Base-by-base conservation (phyloP, 2,113 vertebrate genomes). In the Cephalopholis sonnerati region DNA sequence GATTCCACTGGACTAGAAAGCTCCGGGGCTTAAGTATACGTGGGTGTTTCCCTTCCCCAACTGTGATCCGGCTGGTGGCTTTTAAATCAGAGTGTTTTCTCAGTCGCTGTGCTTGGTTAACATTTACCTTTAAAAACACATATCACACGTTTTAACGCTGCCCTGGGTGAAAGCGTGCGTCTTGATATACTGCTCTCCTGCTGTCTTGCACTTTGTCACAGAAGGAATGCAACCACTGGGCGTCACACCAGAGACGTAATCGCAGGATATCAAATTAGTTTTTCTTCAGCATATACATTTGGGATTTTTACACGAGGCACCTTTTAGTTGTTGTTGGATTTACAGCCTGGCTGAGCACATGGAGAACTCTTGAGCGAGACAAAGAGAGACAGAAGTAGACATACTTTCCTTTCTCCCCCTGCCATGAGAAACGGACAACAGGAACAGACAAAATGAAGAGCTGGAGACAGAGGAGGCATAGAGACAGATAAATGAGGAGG, bases 281-380 rank as follows among this genome's bases (percentile, higher is more conserved):
- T 79, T 74, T 71, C 29, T 81, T 46, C 83, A 55, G 46, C 71
- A 36, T 71, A 7, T 51, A 32, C 72, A 46, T 83, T 91, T 59
- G 2, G 63, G 62, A 41, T 91, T 89, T 89, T 88, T 83, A 85
- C 82, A 86, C 77, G 51, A 44, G 8, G 68, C 82, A 81, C 87
- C 69, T 88, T 80, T 82, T 82, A 86, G 82, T 89, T 58, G 48
- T 79, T 87, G 73, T 84, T 82, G 82, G 83, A 90, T 93, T 93
- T 94, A 87, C 84, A 83, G 78, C 83, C 48, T 78, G 29, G 44
- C 66, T 82, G 80, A 90, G 81, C 25, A 77, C 75, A 87, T 57
- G 20, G 44, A 83, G 50, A 87, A 11, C 15, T 50, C 63, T 27
- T 53, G 36, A 55, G 66, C 16, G 1, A 64, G 62, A 66, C 24